phyloP scores from a whole-genome alignment of 37 sponge, comb jelly and placozoan species.

The Cladorhizidae sp. region DNA sequence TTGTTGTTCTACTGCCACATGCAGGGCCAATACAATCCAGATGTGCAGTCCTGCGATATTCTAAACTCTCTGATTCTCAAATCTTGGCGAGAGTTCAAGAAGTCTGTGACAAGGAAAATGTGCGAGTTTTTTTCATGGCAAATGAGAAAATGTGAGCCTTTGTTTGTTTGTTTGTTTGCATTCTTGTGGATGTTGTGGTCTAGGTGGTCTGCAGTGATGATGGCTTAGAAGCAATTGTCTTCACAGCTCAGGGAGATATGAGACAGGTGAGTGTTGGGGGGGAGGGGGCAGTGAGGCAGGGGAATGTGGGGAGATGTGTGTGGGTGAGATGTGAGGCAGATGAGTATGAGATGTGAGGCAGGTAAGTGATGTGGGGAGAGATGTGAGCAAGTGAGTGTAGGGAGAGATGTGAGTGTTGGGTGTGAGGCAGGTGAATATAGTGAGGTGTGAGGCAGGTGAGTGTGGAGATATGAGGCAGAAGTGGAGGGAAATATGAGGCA shows the following conservation, averaged over 20 bases:
- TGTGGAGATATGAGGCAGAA: too few relatives aligned
- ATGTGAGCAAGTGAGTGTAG: too few relatives aligned
- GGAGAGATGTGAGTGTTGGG: too few relatives aligned
- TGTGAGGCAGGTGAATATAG: too few relatives aligned
- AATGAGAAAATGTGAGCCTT: too few relatives aligned
- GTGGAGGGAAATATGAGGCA: too few relatives aligned
- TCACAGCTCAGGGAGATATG: conserved; percentile 99
- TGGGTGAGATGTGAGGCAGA: too few relatives aligned
- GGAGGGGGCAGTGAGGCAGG: neutral
- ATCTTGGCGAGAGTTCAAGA: conserved; percentile 85
- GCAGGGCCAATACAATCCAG: conserved; percentile 95
- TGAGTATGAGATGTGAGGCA: too few relatives aligned
- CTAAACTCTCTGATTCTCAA: conserved; percentile 85
- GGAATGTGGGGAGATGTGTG: too few relatives aligned
- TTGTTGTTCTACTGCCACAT: neutral
- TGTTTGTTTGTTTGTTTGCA: neutral
- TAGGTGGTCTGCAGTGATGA: conserved; percentile 87
- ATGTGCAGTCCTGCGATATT: conserved; percentile 94
- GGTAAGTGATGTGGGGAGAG: too few relatives aligned
- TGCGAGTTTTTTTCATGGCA: conserved; percentile 15
- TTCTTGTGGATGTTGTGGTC: neutral
- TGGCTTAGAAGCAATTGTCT: conserved; percentile 94
- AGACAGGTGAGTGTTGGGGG: conserved; percentile 77
- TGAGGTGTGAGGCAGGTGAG: too few relatives aligned
- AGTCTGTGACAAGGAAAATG: conserved; percentile 91